Percentiles rank a stretch among this genome's conserved stretches.
Evolutionary conservation across 2,888 invertebrate species (phyloP).

Genomic region (Synergus laeviventris): DNA sequence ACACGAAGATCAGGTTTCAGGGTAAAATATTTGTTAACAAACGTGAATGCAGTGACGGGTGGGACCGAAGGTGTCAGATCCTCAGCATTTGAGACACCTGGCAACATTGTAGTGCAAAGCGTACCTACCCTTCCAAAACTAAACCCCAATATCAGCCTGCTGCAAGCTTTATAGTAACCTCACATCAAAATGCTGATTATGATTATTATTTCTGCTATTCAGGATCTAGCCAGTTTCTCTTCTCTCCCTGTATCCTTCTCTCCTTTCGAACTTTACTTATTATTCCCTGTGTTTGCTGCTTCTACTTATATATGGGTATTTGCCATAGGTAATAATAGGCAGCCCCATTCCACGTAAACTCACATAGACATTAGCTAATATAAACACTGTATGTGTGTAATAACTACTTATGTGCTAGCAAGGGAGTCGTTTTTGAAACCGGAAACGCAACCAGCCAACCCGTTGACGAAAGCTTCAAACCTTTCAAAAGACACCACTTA

Average conservation of each 20-base stretch:
- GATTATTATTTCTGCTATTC: constrained; percentile 47
- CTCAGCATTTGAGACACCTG: constrained; percentile 55
- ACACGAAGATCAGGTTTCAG: constrained; percentile 61
- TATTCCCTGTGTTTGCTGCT: constrained; percentile 49
- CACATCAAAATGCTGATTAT: constrained; percentile 68
- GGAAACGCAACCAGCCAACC: constrained; percentile 49
- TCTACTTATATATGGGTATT: constrained; percentile 28
- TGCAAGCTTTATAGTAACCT: constrained; percentile 60
- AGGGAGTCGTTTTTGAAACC: constrained; percentile 51
- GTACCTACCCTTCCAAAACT: constrained; percentile 18
- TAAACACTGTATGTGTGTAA: not conserved
- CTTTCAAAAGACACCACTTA: constrained; percentile 28
- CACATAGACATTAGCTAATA: constrained; percentile 15
- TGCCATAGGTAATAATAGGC: constrained; percentile 38
- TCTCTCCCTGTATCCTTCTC: constrained; percentile 47
- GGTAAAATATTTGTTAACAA: constrained; percentile 69
- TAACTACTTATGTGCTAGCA: constrained; percentile 45
- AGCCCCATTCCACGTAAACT: constrained; percentile 10
- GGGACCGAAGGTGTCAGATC: constrained; percentile 55
- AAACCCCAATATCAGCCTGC: not conserved
- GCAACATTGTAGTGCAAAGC: constrained; percentile 51
- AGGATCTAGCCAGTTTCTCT: constrained; percentile 58
- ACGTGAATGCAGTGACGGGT: constrained; percentile 58
- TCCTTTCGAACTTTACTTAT: constrained; percentile 42
- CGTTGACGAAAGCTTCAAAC: constrained; percentile 11